Evolutionary conservation across 2,113 vertebrate genomes (phyloP).

Genomic region (Talpa occidentalis): DNA sequence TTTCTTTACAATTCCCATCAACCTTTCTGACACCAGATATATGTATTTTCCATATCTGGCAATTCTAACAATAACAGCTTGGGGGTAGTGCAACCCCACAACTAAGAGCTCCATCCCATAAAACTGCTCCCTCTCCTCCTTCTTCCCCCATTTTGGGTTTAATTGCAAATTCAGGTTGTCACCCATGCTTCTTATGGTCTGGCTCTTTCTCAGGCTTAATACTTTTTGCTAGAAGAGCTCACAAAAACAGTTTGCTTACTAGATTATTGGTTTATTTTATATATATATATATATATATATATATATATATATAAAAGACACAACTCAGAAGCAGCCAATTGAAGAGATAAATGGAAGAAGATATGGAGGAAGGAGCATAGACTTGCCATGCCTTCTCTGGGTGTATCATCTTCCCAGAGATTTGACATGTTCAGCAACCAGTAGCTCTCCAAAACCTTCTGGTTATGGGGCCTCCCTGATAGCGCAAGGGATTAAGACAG

Average conservation of each 20-base stretch:
- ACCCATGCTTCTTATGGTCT: background rate
- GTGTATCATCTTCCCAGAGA: background rate
- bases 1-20: background rate
- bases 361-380: no score
- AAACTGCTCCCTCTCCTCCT: background rate
- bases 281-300: no score
- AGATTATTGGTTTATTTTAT: background rate
- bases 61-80: background rate
- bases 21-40: background rate
- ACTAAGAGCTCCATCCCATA: background rate
- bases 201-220: background rate
- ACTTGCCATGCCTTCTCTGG: background rate
- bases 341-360: background rate
- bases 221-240: background rate
- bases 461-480: no score
- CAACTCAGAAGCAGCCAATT: background rate
- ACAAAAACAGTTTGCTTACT: background rate
- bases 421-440: background rate
- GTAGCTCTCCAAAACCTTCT: no score
- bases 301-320: background rate
- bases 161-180: background rate
- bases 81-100: background rate
- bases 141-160: background rate
- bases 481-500: no score
- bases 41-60: background rate